These are phyloP conservation scores for Hydrochoerus hydrochaeris DNA, from an alignment of 2,113 vertebrate species.

Conservation along the genomic window DNA sequence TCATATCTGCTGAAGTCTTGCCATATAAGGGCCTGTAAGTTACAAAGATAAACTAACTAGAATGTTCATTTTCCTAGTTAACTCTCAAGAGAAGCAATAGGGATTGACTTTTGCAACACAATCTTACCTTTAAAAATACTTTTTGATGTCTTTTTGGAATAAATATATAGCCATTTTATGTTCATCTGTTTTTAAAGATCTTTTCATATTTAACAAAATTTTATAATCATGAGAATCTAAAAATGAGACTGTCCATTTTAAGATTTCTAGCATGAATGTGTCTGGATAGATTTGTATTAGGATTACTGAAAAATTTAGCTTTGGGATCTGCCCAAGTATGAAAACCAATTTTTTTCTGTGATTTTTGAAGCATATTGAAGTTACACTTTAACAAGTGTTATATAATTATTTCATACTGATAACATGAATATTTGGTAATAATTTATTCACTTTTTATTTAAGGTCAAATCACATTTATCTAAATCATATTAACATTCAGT, in stretches of 20 bases:
- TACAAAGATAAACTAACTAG: not conserved
- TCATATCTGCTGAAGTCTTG: not conserved
- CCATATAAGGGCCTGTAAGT: not conserved
- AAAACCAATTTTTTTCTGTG: not conserved
- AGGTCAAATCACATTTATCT: constrained; percentile 40
- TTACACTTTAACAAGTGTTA: not conserved
- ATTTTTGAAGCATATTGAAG: constrained; percentile 6
- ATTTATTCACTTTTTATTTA: constrained; percentile 52
- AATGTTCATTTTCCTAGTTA: not conserved
- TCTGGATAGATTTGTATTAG: not conserved
- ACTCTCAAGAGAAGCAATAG: not conserved
- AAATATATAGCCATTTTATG: not conserved
- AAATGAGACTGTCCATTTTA: constrained; percentile 3
- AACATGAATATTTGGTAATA: constrained; percentile 19
- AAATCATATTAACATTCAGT: constrained; percentile 34
- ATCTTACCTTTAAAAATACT: not conserved
- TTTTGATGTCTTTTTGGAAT: not conserved
- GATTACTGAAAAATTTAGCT: not conserved
- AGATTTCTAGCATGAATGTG: not conserved
- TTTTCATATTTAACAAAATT: constrained; percentile 23
- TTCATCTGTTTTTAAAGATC: not conserved
- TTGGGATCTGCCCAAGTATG: not conserved
- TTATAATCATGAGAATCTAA: not conserved
- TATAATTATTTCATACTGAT: constrained; percentile 7
- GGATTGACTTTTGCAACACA: not conserved